Base-by-base conservation (phyloP, 2,113 vertebrate genomes). In the Mesembrinibis cayennensis region DNA sequence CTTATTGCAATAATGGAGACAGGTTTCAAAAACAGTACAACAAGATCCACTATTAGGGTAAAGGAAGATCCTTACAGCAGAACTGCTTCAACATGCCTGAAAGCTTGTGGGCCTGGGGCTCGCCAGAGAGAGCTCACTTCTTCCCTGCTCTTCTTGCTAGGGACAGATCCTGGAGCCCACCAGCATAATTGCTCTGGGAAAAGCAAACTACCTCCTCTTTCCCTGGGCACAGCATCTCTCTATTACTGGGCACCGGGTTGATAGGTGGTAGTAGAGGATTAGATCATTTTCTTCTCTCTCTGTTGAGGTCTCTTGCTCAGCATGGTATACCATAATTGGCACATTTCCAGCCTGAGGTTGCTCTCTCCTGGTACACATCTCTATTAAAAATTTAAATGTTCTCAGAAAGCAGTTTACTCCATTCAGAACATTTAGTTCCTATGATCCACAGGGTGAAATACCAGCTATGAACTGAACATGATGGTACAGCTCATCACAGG, bases 241-340 rank as follows among this genome's bases (percentile, higher is more conserved):
- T 56, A 10, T 20, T 50, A 70, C 15, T 5, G 3, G 45, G 38
- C 25, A 26, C 58, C 42, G 79, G 12, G 25, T 4, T 95, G 56
- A 58, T 4, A 50, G 42, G 52, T 16, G 16, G 55, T 22, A 82
- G 70, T 55, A 82, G 30, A 67, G 30, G 52, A 30, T 80, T 59
- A 79, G 25, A 85, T 71, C 0, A 67, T 59, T 74, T 78, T 73
- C 92, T 71, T 83, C 69, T 66, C 53, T 32, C 63, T 55, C 55
- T 62, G 66, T 13, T 79, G 82, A 66, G 4, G 14, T 62, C 38
- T 38, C 67, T 40, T 53, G 42, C 42, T 90, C 45, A 90, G 45
- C 59, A 44, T 1, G 2, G 61, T 47, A 38, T 32, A 45, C 1
- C 0, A 1, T 44, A 82, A 44, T 8, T 66, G 52, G 61, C 47